Evolutionary conservation across 1,140 invertebrate genomes (phyloP), one percentile per base, ranked within the genome.

Genomic region (Argopecten irradians): DNA sequence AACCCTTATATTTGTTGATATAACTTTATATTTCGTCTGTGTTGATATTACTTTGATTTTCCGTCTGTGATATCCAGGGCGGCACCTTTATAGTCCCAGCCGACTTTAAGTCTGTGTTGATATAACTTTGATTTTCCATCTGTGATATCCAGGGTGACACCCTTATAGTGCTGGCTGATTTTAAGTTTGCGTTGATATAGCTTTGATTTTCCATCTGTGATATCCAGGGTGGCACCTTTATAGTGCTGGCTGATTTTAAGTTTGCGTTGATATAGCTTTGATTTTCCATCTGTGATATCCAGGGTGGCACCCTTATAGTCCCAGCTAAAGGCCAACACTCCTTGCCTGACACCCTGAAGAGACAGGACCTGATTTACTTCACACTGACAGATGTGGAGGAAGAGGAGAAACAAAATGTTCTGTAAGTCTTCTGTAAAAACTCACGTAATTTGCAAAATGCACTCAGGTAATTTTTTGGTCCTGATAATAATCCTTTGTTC

Each of bases 331-430:
- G 92, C 8, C 94, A 95, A 84, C 92, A 92, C 32, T 92, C 94
- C 0, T 85, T 95, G 28, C 94, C 94, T 43, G 94, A 93, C 34
- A 92, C 93, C 16, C 46, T 95, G 34, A 93, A 91, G 33, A 87
- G 85, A 41, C 71, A 90, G 8, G 39, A 91, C 13, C 86, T 88
- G 28, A 90, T 94, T 34, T 89, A 89, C 9, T 93, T 95, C 83
- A 85, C 92, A 33, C 90, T 95, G 32, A 95, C 93, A 35, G 94
- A 95, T 86, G 93, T 95, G 16, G 95, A 94, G 89, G 92, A 95
- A 55, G 89, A 92, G 32, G 94, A 93, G 41, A 95, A 94, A 89
- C 55, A 90, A 16, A 85, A 88, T 16, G 90, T 95, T 16, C 34
- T 94, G 94, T 95, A 92, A 92, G 94, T 91, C 39, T 39, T n/a